Base-by-base conservation (phyloP, 2,888 invertebrate species). In the Scaptodrosophila latifasciaeformis region DNA sequence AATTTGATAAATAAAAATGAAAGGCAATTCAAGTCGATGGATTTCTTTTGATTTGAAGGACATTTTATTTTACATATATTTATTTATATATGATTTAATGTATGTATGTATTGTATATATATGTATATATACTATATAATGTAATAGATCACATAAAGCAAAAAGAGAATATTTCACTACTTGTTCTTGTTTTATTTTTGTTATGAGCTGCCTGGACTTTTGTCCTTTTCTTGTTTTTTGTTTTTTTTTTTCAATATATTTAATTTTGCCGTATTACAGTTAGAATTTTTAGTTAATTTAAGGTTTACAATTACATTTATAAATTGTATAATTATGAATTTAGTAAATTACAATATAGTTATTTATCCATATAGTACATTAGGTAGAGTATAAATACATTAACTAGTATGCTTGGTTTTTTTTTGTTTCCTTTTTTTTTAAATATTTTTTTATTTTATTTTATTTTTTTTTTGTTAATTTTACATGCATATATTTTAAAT, bases 131-230 rank as follows among this genome's bases (percentile, higher is more conserved):
- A 64, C 60, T 57, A 59, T 53, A 58, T 58, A 78, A 79, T 78
- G 67, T 75, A 81, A 68, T 81, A 83, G 84, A 82, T 82, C 83
- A 82, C 84, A 75, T 70, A 72, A 76, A 75, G 72, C 76, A 82
- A 82, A 81, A 82, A 78, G 82, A 78, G 77, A 82, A 80, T 80
- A 82, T 78, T 81, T 81, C 65, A 72, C 82, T 81, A 81, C 67
- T 62, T 68, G 31, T 55, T 52, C 55, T 56, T 48, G 35, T 45
- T 62, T 46, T 59, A 54, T 50, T 69, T 55, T 44, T 45, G 13
- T n/a, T n/a, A n/a, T n/a, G n/a, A n/a, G n/a, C n/a, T n/a, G 39
- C 10, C 24, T 37, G 35, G 10, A 45, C 48, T 29, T 37, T 34
- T 12, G 54, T 54, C 21, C 39, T 44, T 50, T 52, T 19, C 13